Conservation (phyloP, 2,888 invertebrate species). For the Thymelicus lineola region DNA sequence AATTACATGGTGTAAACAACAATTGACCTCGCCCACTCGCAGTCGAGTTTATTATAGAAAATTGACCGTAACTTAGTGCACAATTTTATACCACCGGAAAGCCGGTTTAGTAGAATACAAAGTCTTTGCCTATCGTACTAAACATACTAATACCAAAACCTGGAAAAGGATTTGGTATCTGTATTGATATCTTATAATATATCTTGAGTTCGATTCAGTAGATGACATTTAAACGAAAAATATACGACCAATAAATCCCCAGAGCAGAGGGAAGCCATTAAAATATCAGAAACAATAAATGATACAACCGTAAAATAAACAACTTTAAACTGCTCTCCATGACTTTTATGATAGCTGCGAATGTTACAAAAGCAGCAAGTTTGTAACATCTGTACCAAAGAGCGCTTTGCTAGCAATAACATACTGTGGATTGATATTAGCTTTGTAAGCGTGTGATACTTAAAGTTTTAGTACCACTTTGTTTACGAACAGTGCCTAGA, state of each 20-base stretch:
- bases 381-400: conserved; percentile 29
- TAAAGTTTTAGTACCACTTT: background rate
- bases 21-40: too few species aligned
- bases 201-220: background rate
- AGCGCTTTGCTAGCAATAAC: conserved; percentile 25
- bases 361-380: conserved; percentile 24
- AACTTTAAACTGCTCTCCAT: conserved; percentile 28
- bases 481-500: too few species aligned
- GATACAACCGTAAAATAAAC: conserved; percentile 23
- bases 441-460: background rate
- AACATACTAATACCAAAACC: too few species aligned
- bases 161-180: background rate
- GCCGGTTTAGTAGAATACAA: too few species aligned
- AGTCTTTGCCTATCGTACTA: too few species aligned
- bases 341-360: conserved; percentile 34
- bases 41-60: too few species aligned
- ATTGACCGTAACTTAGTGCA: too few species aligned
- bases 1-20: too few species aligned
- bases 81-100: too few species aligned
- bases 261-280: conserved; percentile 20
- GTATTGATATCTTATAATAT: background rate
- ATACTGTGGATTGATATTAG: conserved; percentile 26
- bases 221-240: conserved; percentile 2
- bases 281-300: conserved; percentile 31
- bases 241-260: conserved; percentile 11